phyloP scores from a whole-genome alignment of 2,888 invertebrate genomes.

The Amorpha juglandis region DNA sequence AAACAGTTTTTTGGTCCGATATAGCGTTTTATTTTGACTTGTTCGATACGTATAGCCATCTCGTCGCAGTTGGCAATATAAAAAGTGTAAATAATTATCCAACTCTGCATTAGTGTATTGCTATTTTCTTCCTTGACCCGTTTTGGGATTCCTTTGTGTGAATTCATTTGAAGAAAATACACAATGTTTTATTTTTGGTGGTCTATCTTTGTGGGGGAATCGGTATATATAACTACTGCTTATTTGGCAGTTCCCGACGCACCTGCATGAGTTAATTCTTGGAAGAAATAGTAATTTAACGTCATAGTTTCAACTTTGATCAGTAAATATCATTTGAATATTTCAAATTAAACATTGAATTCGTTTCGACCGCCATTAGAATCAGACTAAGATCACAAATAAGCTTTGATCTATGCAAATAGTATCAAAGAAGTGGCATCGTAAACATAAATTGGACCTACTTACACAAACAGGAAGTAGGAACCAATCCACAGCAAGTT shows the following conservation, averaged over 20 bases:
- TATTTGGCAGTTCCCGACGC: too few species aligned
- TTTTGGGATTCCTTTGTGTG: slow-evolving; percentile 23
- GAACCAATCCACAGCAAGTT: too few species aligned
- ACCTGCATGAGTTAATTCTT: too few species aligned
- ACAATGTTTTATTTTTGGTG: background rate
- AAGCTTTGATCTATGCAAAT: background rate
- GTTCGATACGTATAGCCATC: slow-evolving; percentile 34
- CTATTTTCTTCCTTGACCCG: slow-evolving; percentile 19
- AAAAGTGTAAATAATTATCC: slow-evolving; percentile 26
- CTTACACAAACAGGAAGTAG: too few species aligned
- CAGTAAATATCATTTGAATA: too few species aligned
- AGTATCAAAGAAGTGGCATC: background rate
- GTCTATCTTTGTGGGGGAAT: background rate
- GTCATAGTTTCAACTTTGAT: too few species aligned
- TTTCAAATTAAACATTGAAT: background rate
- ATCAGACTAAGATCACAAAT: background rate
- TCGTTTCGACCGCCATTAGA: background rate
- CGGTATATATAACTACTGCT: too few species aligned
- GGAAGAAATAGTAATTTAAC: too few species aligned
- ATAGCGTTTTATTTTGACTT: slow-evolving; percentile 38
- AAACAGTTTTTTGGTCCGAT: slow-evolving; percentile 47
- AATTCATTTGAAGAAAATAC: background rate
- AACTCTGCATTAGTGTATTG: slow-evolving; percentile 18
- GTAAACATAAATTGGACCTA: too few species aligned
- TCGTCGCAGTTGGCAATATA: slow-evolving; percentile 47